Percentiles rank a stretch among this genome's conserved stretches.
These are phyloP conservation scores for Drosophila santomea DNA, from an alignment of 1,140 invertebrate species.

Conservation along the genomic window DNA sequence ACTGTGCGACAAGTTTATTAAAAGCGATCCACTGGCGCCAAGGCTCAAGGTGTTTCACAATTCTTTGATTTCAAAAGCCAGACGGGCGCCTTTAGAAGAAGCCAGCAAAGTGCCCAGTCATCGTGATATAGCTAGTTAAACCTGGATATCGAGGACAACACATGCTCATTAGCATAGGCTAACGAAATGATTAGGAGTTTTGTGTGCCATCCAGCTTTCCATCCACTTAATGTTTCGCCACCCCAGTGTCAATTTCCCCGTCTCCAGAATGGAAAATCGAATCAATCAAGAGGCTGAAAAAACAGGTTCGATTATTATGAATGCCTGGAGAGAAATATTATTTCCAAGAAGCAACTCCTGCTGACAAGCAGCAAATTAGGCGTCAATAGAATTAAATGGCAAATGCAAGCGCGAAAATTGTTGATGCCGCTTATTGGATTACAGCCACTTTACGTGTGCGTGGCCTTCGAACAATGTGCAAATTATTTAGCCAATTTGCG, in stretches of 20 bases:
- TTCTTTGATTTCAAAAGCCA: slow-evolving; percentile 28
- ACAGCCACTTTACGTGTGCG: slow-evolving; percentile 49
- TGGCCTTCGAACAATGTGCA: slow-evolving; percentile 61
- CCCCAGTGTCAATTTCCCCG: slow-evolving; percentile 4
- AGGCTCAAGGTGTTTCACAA: slow-evolving; percentile 57
- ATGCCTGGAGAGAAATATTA: too few species aligned
- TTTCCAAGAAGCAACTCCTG: slow-evolving; percentile 1
- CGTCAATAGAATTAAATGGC: slow-evolving; percentile 81
- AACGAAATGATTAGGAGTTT: slow-evolving; percentile 52
- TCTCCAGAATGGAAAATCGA: slow-evolving; percentile 27
- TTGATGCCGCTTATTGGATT: slow-evolving; percentile 73
- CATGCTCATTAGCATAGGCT: slow-evolving; percentile 63
- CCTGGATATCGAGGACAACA: slow-evolving; percentile 36
- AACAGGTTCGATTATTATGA: slow-evolving; percentile 33
- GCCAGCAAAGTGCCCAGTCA: slow-evolving; percentile 27
- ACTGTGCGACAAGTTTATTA: slow-evolving; percentile 80
- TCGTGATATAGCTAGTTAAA: slow-evolving; percentile 31
- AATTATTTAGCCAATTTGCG: slow-evolving; percentile 76
- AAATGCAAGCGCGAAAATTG: slow-evolving; percentile 78
- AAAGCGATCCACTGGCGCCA: slow-evolving; percentile 67
- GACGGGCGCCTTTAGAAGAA: slow-evolving; percentile 25
- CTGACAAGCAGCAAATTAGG: slow-evolving; percentile 72
- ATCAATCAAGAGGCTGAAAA: slow-evolving; percentile 29
- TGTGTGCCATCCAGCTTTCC: slow-evolving; percentile 24
- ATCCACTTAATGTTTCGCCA: slow-evolving; percentile 20